phyloP scores from a whole-genome alignment of 1,140 invertebrate genomes.

The Gyrodactylus bullatarudis region DNA sequence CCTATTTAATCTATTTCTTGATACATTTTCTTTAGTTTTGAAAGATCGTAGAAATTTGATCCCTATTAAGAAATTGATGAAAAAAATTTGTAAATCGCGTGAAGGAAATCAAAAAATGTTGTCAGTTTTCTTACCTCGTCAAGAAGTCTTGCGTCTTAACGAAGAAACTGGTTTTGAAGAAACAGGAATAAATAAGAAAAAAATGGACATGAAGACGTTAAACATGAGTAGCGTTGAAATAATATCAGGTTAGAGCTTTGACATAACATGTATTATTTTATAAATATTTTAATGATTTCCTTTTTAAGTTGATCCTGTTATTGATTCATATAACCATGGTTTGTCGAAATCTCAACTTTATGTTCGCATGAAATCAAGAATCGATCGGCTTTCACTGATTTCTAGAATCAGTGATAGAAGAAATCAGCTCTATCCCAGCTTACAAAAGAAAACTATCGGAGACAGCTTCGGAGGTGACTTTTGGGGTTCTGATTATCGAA shows the following conservation, averaged over 20 bases:
- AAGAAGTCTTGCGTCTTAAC: neutral
- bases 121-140: neutral
- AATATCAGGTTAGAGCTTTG: neutral
- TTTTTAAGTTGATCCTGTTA: neutral
- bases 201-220: neutral
- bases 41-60: neutral
- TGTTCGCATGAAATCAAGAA: neutral
- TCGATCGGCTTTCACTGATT: neutral
- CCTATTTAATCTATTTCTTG: neutral
- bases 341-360: neutral
- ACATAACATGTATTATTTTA: neutral
- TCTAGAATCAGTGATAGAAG: neutral
- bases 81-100: neutral
- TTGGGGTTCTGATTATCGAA: neutral
- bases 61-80: neutral
- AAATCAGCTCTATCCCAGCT: neutral
- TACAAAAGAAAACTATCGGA: neutral
- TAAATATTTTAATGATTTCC: neutral
- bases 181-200: neutral
- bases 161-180: neutral
- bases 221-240: neutral
- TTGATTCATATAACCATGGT: neutral
- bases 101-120: neutral
- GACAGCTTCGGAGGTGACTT: neutral
- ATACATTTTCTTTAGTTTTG: neutral